These are phyloP conservation scores for Tokudaia muenninki DNA, from an alignment of 2,797 vertebrate genomes.

Conservation along the genomic window DNA sequence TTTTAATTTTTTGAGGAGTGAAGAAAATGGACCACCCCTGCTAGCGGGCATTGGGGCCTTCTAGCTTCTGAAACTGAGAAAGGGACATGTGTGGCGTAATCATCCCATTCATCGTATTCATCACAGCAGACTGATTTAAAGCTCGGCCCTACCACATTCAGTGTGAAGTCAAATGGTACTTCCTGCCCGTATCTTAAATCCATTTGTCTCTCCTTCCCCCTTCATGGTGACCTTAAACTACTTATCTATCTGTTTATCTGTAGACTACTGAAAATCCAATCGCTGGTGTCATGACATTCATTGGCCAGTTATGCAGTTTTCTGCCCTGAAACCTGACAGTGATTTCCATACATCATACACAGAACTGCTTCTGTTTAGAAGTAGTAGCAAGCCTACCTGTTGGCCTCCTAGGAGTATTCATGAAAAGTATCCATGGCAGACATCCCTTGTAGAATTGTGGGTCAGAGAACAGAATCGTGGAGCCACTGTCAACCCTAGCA, in stretches of 20 bases:
- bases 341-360: not conserved
- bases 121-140: not conserved
- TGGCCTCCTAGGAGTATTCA: not conserved
- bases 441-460: not conserved
- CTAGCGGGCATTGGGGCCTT: not conserved
- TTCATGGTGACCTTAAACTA: not conserved
- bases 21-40: not conserved
- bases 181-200: not conserved
- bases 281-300: not conserved
- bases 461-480: not conserved
- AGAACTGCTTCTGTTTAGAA: slow-evolving; percentile 9
- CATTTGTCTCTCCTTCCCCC: not conserved
- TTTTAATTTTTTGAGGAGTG: not conserved
- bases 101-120: not conserved
- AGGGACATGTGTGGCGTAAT: not conserved
- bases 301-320: not conserved
- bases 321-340: not conserved
- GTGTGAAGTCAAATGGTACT: not conserved
- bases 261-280: not conserved
- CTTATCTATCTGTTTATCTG: not conserved
- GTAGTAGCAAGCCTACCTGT: not conserved
- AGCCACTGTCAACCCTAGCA: fast-evolving
- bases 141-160: not conserved
- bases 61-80: not conserved
- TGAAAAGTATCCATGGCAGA: not conserved